These are phyloP conservation scores for Mus spretus DNA, from an alignment of 2,797 vertebrate genomes.

Conservation along the genomic window DNA sequence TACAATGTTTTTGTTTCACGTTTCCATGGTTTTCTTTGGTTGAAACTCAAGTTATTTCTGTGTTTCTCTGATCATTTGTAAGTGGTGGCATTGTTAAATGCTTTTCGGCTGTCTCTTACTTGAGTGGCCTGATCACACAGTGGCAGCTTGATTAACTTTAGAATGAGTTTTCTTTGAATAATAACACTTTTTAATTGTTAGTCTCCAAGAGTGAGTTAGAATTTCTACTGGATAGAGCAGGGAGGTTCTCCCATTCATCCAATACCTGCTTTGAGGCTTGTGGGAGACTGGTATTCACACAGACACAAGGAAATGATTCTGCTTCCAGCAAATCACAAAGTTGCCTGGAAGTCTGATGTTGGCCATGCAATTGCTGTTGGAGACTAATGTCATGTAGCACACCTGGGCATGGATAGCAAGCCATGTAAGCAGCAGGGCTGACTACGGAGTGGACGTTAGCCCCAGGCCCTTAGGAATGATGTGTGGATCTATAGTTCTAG, in stretches of 20 bases:
- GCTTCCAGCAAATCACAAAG: too few species aligned
- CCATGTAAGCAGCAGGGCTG: not conserved
- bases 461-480: conserved; percentile 78
- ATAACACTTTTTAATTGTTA: not conserved
- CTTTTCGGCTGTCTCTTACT: conserved; percentile 95
- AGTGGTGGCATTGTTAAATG: conserved; percentile 92
- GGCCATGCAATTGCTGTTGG: not conserved
- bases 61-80: conserved; percentile 88
- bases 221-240: not conserved
- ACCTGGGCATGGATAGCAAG: not conserved
- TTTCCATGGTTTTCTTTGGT: conserved; percentile 92
- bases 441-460: conserved; percentile 29
- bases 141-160: conserved; percentile 96
- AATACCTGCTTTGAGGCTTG: not conserved
- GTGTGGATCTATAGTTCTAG: conserved; percentile 92
- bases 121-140: conserved; percentile 91
- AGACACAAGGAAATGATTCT: not conserved
- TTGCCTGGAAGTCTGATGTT: not conserved
- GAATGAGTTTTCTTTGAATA: conserved; percentile 92
- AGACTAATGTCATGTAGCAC: too few species aligned
- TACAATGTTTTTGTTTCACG: conserved; percentile 88
- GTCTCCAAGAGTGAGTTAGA: not conserved
- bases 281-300: not conserved
- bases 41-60: conserved; percentile 92
- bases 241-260: not conserved